Conservation (phyloP, 2,888 invertebrate species). For the Molanna angustata region DNA sequence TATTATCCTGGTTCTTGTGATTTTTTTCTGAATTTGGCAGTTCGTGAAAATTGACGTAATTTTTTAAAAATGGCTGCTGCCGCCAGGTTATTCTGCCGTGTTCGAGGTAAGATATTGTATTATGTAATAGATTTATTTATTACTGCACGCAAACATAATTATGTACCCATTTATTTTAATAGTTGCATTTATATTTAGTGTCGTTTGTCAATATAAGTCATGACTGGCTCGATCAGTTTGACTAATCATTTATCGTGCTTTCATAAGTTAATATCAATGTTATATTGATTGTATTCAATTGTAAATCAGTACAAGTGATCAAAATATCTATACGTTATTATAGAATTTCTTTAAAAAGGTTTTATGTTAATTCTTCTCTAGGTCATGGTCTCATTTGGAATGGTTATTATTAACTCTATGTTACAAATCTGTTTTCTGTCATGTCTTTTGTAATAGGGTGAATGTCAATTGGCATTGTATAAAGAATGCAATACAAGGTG, state of each 20-base stretch:
- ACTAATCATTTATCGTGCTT: too few species aligned
- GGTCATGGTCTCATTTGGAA: conserved; percentile 27
- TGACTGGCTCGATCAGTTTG: too few species aligned
- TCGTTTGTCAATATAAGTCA: too few species aligned
- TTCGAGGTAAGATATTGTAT: conserved; percentile 38
- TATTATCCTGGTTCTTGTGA: background rate
- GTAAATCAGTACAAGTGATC: too few species aligned
- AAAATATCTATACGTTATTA: too few species aligned
- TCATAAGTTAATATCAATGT: too few species aligned
- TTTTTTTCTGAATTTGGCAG: conserved; percentile 11
- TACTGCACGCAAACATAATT: too few species aligned
- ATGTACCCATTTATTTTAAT: too few species aligned
- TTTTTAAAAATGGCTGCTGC: conserved; percentile 40
- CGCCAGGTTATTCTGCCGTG: conserved; percentile 41
- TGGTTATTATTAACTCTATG: conserved; percentile 30
- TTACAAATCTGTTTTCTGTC: conserved; percentile 8
- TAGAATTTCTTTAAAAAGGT: background rate
- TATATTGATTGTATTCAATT: too few species aligned
- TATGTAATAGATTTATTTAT: conserved; percentile 18
- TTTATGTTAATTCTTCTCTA: conserved; percentile 18
- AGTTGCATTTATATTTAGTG: background rate
- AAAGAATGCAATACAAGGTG: background rate
- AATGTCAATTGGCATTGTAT: background rate
- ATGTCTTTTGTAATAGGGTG: conserved; percentile 15
- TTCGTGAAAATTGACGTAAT: conserved; percentile 13